These are phyloP conservation scores for Ceuthmochares aereus DNA, from an alignment of 2,113 vertebrate genomes.

Conservation along the genomic window DNA sequence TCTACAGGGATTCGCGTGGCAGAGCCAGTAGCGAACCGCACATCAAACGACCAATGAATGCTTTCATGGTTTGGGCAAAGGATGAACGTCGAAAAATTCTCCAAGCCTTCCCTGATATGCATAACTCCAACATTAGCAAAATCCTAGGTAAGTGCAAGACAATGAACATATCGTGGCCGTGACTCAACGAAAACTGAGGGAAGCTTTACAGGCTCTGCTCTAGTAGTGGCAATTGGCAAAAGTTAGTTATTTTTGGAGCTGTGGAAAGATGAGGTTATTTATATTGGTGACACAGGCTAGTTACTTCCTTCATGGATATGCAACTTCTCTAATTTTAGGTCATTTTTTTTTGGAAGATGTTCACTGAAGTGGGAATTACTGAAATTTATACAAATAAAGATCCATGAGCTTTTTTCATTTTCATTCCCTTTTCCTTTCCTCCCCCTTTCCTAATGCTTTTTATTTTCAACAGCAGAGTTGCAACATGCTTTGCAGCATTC, in stretches of 20 bases:
- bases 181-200: neutral
- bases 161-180: too few species aligned
- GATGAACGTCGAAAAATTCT: slow-evolving; percentile 98
- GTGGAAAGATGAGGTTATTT: neutral
- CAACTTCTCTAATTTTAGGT: neutral
- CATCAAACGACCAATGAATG: slow-evolving; percentile 99
- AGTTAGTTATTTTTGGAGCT: neutral
- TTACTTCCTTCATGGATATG: neutral
- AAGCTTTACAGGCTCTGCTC: neutral
- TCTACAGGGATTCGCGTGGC: slow-evolving; percentile 95
- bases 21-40: slow-evolving; percentile 96
- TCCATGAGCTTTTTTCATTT: neutral
- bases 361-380: neutral
- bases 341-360: neutral
- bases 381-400: neutral
- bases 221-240: neutral
- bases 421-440: neutral
- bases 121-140: slow-evolving; percentile 99
- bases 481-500: neutral
- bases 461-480: neutral
- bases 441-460: neutral
- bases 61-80: slow-evolving; percentile 99
- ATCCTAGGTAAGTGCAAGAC: slow-evolving; percentile 89
- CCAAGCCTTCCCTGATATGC: slow-evolving; percentile 99
- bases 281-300: neutral